A percentile compares a stretch with the other conserved stretches of the same genome.
These are phyloP conservation scores for Scomber japonicus DNA, from an alignment of 2,113 vertebrate genomes.

Conservation along the genomic window DNA sequence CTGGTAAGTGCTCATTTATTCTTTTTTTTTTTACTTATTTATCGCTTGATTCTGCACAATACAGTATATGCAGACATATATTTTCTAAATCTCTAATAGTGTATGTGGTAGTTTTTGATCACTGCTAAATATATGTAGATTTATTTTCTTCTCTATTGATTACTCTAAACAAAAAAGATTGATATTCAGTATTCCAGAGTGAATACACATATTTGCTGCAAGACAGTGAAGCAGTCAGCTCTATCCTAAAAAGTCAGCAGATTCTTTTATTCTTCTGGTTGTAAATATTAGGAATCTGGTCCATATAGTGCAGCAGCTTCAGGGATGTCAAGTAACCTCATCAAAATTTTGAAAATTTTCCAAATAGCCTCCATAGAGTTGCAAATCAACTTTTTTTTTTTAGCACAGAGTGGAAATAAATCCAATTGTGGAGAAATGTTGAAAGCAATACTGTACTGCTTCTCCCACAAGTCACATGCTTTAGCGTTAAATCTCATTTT, in stretches of 20 bases:
- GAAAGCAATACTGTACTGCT: background rate
- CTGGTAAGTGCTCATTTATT: constrained; percentile 69
- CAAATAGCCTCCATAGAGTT: background rate
- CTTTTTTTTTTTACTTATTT: constrained; percentile 2
- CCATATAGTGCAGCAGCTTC: background rate
- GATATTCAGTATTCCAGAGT: background rate
- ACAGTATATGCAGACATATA: background rate
- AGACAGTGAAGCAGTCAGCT: background rate
- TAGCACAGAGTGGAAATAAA: constrained; percentile 18
- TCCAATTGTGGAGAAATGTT: background rate
- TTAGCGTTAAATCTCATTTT: constrained; percentile 17
- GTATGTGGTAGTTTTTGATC: background rate
- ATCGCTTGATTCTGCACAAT: background rate
- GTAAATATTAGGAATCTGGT: background rate
- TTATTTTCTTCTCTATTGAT: constrained; percentile 4
- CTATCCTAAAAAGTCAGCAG: background rate
- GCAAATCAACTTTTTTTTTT: background rate
- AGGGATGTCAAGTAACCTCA: constrained; percentile 21
- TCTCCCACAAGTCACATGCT: constrained; percentile 15
- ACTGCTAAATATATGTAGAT: background rate
- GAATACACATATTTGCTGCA: background rate
- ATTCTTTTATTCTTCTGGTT: background rate
- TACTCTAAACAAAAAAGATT: constrained; percentile 8
- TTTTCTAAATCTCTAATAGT: background rate
- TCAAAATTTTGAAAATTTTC: constrained; percentile 18